These are phyloP conservation scores for Scartelaos histophorus DNA, from an alignment of 2,113 vertebrate genomes.

Conservation along the genomic window DNA sequence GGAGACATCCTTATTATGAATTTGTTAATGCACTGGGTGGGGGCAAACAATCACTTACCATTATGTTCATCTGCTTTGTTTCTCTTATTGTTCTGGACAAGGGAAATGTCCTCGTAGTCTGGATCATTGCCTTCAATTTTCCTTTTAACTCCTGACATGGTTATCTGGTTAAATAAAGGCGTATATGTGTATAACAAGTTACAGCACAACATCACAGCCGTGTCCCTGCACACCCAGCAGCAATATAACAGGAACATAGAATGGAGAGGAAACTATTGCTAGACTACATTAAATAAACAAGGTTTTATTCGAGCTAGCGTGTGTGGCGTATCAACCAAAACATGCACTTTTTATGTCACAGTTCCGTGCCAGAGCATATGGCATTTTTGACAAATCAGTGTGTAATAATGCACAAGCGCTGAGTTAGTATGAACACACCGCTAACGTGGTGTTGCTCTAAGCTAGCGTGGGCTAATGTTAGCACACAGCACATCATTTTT, in stretches of 20 bases:
- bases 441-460: constrained; percentile 44
- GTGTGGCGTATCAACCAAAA: neutral
- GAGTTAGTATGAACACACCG: neutral
- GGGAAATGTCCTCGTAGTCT: constrained; percentile 90
- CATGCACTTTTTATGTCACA: neutral
- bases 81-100: constrained; percentile 86
- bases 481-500: constrained; percentile 27
- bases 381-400: neutral
- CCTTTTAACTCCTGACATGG: constrained; percentile 95
- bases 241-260: neutral
- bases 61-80: constrained; percentile 87
- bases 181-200: neutral
- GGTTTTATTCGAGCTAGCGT: neutral
- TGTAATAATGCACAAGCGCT: neutral
- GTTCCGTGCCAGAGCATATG: neutral
- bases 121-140: constrained; percentile 91
- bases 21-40: neutral
- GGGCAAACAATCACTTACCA: constrained; percentile 75
- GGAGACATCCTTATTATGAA: neutral
- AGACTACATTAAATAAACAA: neutral
- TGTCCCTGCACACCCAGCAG: no score
- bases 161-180: constrained; percentile 29
- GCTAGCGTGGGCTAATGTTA: constrained; percentile 36
- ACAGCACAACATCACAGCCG: no score
- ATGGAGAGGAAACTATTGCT: neutral